Base-by-base conservation (phyloP, 2,888 invertebrate genomes). In the Papilio protenor region DNA sequence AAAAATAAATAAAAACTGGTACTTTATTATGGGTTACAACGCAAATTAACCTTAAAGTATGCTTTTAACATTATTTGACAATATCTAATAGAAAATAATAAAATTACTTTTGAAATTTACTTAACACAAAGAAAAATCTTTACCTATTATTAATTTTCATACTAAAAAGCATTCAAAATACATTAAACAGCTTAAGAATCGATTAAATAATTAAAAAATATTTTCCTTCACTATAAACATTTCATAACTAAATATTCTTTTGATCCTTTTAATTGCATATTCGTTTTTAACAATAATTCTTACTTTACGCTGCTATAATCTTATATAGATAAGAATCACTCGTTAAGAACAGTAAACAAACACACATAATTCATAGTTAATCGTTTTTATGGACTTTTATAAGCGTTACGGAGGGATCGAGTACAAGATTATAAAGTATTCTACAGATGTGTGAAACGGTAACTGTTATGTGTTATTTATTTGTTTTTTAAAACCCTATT, bases 391-490 rank as follows among this genome's bases (percentile, higher is more conserved):
- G 84, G 84, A 81, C 83, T 86, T 85, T 82, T 82, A 83, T 78
- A 81, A 83, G 79, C 78, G 73, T 70, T 79, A 75, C n/a, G 61
- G 40, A 72, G 71, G 78, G 52, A 77, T 64, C 47, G 69, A 49
- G 59, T 40, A 40, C 73, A 79, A 77, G 79, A 81, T 81, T 92
- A 66, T 66, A 89, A 90, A 89, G 89, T 89, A 90, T 88, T 89
- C 89, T 87, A 92, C 89, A 90, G 89, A 91, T 88, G 91, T 85
- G 86, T 86, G 84, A 83, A 89, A 91, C 91, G 91, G 81, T 79
- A 89, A 84, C 82, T 84, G 85, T 85, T 86, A 86, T 83, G 84
- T 81, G 85, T 91, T 90, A 92, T 91, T 91, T 92, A 92, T 92
- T 88, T 89, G 89, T 90, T 88, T 88, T 87, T 87, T 88, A 87